phyloP scores from a whole-genome alignment of 2,888 invertebrate genomes.

The Argynnis bischoffii region DNA sequence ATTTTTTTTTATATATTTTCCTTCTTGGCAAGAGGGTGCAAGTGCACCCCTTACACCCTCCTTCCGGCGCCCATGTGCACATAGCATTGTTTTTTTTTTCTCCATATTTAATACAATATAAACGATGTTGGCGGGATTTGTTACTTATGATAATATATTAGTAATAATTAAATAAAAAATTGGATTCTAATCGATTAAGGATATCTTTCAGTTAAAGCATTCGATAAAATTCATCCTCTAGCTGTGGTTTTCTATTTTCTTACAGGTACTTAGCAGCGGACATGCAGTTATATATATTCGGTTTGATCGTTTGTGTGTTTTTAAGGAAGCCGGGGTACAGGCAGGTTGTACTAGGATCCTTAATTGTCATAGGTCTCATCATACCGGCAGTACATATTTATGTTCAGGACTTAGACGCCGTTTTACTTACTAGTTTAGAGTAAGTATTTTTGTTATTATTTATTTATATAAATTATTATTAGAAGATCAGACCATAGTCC shows the following conservation, averaged over 20 bases:
- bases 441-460: conserved; percentile 28
- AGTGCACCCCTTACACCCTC: too few relatives aligned
- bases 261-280: conserved; percentile 53
- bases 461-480: background rate
- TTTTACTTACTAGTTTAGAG: conserved; percentile 46
- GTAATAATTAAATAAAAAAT: too few relatives aligned
- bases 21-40: too few relatives aligned
- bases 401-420: conserved; percentile 46
- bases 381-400: conserved; percentile 47
- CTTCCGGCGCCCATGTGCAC: too few relatives aligned
- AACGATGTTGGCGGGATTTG: too few relatives aligned
- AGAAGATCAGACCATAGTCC: background rate
- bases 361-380: conserved; percentile 40
- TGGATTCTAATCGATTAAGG: too few relatives aligned
- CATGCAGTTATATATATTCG: conserved; percentile 51
- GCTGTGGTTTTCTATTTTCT: background rate
- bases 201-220: too few relatives aligned
- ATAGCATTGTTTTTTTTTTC: too few relatives aligned
- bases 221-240: too few relatives aligned
- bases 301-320: conserved; percentile 41
- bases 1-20: too few relatives aligned
- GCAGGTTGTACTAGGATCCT: conserved; percentile 38
- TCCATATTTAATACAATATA: too few relatives aligned
- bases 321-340: conserved; percentile 22
- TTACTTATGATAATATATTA: too few relatives aligned